Conservation (phyloP, 2,797 vertebrate genomes). For the Platalea minor region DNA sequence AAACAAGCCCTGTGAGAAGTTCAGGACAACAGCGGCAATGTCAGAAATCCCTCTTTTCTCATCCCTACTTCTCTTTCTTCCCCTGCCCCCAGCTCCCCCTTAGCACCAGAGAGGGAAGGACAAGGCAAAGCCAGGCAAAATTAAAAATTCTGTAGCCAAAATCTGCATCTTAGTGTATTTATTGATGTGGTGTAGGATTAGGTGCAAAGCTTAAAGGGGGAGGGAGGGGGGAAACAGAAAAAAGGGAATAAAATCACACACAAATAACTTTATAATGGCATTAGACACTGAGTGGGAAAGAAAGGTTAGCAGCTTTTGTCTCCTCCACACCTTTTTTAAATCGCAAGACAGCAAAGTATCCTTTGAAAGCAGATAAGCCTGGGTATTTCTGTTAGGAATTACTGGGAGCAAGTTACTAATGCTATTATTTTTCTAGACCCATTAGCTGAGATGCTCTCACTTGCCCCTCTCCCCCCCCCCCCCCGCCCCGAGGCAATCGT, state of each 20-base stretch:
- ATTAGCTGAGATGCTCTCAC: neutral
- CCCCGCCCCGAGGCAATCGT: neutral
- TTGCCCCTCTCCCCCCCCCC: neutral
- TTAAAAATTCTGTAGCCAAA: neutral
- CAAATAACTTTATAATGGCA: neutral
- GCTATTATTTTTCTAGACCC: neutral
- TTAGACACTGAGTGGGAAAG: neutral
- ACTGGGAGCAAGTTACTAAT: neutral
- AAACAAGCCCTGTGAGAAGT: neutral
- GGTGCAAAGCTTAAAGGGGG: neutral
- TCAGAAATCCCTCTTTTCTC: neutral
- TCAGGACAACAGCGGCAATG: neutral
- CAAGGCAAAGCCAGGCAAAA: neutral
- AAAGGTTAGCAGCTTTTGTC: neutral
- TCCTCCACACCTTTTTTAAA: neutral
- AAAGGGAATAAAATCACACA: neutral
- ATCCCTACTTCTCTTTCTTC: neutral
- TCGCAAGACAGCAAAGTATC: neutral
- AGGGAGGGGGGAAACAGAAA: rapidly evolving
- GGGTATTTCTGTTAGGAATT: neutral
- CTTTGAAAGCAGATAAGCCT: neutral
- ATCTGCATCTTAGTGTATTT: neutral
- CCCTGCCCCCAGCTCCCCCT: neutral
- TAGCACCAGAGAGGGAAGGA: neutral
- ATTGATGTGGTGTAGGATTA: neutral